Evolutionary conservation across 2,888 invertebrate genomes (phyloP).

Genomic region (Agrilus biguttatus): DNA sequence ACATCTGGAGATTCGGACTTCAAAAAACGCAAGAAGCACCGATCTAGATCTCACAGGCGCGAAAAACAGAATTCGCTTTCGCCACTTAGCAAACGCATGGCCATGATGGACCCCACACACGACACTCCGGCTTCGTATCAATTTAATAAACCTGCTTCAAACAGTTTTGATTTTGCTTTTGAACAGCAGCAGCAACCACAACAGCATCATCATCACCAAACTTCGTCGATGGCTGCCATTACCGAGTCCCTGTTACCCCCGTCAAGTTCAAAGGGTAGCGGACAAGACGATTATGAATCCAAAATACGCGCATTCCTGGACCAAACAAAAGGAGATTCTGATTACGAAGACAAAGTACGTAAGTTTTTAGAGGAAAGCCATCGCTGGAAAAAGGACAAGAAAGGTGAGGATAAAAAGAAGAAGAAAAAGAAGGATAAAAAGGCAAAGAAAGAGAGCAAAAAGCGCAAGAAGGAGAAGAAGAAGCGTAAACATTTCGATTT

Average conservation of each 20-base stretch:
- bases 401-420: slow-evolving; percentile 50
- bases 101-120: slow-evolving; percentile 46
- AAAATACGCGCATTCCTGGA: slow-evolving; percentile 56
- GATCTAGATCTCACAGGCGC: slow-evolving; percentile 37
- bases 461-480: slow-evolving; percentile 60
- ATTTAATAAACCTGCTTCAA: slow-evolving; percentile 55
- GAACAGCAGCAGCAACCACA: slow-evolving; percentile 33
- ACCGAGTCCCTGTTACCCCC: slow-evolving; percentile 9
- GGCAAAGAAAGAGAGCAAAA: slow-evolving; percentile 58
- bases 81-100: slow-evolving; percentile 73
- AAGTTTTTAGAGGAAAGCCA: slow-evolving; percentile 72
- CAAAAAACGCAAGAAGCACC: slow-evolving; percentile 39
- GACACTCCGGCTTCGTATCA: slow-evolving; percentile 42
- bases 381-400: slow-evolving; percentile 60
- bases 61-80: slow-evolving; percentile 60
- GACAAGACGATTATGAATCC: slow-evolving; percentile 48
- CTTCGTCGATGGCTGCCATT: too few species aligned
- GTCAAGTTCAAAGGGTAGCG: slow-evolving; percentile 30
- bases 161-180: slow-evolving; percentile 33
- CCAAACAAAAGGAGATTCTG: slow-evolving; percentile 65
- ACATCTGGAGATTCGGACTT: slow-evolving; percentile 49
- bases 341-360: slow-evolving; percentile 74
- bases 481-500: slow-evolving; percentile 53
- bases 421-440: slow-evolving; percentile 39
- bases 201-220: background rate